A percentile compares a stretch with the other conserved stretches of the same genome.
These are phyloP conservation scores for Apamea anceps DNA, from an alignment of 2,888 invertebrate genomes.

Conservation along the genomic window DNA sequence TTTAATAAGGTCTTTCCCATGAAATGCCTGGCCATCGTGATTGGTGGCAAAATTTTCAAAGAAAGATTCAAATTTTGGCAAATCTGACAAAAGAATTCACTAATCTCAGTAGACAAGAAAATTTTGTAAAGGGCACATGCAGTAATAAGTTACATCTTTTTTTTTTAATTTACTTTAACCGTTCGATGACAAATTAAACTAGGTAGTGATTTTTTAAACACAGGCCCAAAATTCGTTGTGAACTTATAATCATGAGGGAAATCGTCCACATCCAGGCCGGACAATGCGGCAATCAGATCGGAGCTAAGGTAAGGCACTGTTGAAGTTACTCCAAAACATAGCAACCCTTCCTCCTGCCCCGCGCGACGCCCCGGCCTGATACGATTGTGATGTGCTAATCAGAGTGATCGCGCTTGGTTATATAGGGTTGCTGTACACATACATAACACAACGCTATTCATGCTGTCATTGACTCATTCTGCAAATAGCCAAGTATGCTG, in stretches of 20 bases:
- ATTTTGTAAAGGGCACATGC: slow-evolving; percentile 78
- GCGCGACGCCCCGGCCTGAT: neutral
- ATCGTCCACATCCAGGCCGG: slow-evolving; percentile 94
- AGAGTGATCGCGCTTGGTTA: no score
- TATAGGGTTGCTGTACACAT: no score
- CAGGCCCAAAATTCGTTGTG: slow-evolving; percentile 78
- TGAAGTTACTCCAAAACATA: neutral
- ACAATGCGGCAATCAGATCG: slow-evolving; percentile 92
- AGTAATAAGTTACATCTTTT: slow-evolving; percentile 58
- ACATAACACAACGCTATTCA: no score
- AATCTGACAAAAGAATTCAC: slow-evolving; percentile 72
- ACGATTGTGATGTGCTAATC: neutral
- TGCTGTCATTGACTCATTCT: neutral
- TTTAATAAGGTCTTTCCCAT: neutral
- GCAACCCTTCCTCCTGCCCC: no score
- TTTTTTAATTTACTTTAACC: slow-evolving; percentile 60
- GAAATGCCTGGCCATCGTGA: slow-evolving; percentile 46
- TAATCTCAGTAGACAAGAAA: slow-evolving; percentile 71
- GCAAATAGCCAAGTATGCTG: neutral
- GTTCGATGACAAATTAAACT: slow-evolving; percentile 75
- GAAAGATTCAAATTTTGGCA: slow-evolving; percentile 50
- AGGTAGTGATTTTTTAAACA: slow-evolving; percentile 73
- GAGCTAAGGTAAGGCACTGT: slow-evolving; percentile 92
- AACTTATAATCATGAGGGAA: slow-evolving; percentile 92
- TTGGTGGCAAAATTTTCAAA: slow-evolving; percentile 37